Conservation (phyloP, 2,888 invertebrate genomes). For the Coelogynopora nodosa region DNA sequence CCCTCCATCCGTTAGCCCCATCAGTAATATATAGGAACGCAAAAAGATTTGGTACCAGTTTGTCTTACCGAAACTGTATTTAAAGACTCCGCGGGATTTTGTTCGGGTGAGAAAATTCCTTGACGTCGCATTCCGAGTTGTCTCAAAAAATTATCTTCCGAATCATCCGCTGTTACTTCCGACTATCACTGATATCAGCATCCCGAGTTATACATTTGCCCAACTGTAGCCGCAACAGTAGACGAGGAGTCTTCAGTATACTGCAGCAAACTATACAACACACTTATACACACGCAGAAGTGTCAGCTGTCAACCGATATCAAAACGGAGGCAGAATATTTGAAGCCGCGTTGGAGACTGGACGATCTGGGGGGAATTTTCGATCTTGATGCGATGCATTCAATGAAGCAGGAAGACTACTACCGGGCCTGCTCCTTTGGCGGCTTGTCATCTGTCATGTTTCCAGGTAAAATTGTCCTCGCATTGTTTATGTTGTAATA, state of each 20-base stretch:
- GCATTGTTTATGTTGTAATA: background rate
- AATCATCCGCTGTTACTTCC: too few species aligned
- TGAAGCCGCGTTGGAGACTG: background rate
- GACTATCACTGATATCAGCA: too few species aligned
- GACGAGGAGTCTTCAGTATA: too few species aligned
- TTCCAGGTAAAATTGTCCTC: slow-evolving; percentile 52
- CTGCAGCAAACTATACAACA: too few species aligned
- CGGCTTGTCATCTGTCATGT: slow-evolving; percentile 55
- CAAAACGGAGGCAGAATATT: slow-evolving; percentile 10
- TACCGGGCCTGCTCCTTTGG: slow-evolving; percentile 57
- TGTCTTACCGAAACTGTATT: background rate
- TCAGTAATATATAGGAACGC: background rate
- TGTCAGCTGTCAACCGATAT: background rate
- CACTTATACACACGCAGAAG: too few species aligned
- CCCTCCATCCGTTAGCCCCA: background rate
- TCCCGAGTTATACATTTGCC: too few species aligned
- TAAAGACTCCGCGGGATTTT: background rate
- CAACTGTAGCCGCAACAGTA: too few species aligned
- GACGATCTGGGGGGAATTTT: background rate
- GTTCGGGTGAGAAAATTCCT: background rate
- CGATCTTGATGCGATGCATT: slow-evolving; percentile 51
- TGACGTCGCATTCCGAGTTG: too few species aligned
- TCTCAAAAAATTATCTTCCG: too few species aligned
- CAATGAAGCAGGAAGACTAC: slow-evolving; percentile 57
- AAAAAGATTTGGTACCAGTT: background rate